phyloP scores from a whole-genome alignment of 2,888 invertebrate genomes.

The Orgyia antiqua region DNA sequence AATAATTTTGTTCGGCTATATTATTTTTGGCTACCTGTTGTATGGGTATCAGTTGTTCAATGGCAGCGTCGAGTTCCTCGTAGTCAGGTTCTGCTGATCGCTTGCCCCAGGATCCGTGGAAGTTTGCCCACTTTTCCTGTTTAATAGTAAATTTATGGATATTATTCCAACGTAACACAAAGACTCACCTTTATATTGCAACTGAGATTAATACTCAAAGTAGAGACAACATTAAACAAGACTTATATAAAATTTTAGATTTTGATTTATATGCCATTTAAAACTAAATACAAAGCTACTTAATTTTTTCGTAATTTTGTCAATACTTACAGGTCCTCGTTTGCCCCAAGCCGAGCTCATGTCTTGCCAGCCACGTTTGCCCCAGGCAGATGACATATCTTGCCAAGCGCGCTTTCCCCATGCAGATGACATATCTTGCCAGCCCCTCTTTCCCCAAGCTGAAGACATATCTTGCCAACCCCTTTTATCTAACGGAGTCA shows the following conservation, averaged over 20 bases:
- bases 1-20: background rate
- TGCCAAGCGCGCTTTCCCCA: slow-evolving; percentile 80
- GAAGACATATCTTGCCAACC: slow-evolving; percentile 76
- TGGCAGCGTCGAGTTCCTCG: slow-evolving; percentile 55
- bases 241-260: no score
- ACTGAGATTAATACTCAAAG: no score
- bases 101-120: slow-evolving; percentile 86
- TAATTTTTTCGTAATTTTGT: no score
- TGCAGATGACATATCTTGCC: slow-evolving; percentile 71
- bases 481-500: slow-evolving; percentile 75
- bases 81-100: slow-evolving; percentile 65
- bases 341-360: slow-evolving; percentile 79
- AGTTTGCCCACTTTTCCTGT: slow-evolving; percentile 82
- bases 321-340: slow-evolving; percentile 62
- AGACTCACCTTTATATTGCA: no score
- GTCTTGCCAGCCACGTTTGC: slow-evolving; percentile 80
- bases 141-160: background rate
- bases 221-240: no score
- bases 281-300: no score
- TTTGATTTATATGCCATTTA: no score
- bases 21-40: slow-evolving; percentile 41
- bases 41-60: slow-evolving; percentile 50
- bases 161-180: no score
- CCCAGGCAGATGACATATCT: slow-evolving; percentile 70
- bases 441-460: slow-evolving; percentile 78